Evolutionary conservation across 2,113 vertebrate genomes (phyloP), one percentile per base, ranked within the genome.

Genomic region (Sialia sialis): DNA sequence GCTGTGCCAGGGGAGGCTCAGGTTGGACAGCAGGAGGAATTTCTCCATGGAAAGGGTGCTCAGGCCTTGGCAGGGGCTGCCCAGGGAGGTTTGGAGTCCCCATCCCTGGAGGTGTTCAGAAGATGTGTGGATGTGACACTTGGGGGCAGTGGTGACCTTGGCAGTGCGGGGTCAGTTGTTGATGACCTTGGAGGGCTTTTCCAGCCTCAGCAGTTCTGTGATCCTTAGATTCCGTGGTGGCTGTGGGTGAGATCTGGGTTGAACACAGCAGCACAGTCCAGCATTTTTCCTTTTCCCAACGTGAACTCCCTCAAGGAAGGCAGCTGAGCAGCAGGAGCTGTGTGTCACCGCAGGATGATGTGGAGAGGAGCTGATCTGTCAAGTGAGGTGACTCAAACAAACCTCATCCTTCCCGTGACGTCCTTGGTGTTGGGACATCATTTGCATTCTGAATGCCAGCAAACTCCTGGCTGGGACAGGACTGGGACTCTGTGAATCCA

Each of bases 251-350:
- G n/a, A 39, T 63, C 34, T 18, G 41, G 8, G 6, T 14, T 22
- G n/a, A 20, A 9, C 30, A 13, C 44, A 0, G 38, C 26, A 3
- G 6, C 2, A 0, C 17, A 7, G 0, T 27, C 29, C 39, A 3
- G n/a, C 38, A 1, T n/a, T 81, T 55, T 59, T 6, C n/a, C 32
- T 58, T n/a, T 63, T 63, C 8, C 52, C 62, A 3, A 0, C 1
- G 7, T 19, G 48, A 59, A 2, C 39, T 87, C 74, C 34, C 36
- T 2, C 4, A 41, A 32, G 59, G 83, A 34, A 62, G 64, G 30
- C 68, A 59, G 84, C 51, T 49, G 30, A 62, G 67, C 67, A 59
- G 54, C 74, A 38, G 68, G 94, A 83, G 66, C 30, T 6, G 30
- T 73, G 84, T 80, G 85, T 84, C 93, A 75, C 41, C 0, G 1